Evolutionary conservation across 2,797 vertebrate genomes (phyloP).

Genomic region (Sebastes diaconus): DNA sequence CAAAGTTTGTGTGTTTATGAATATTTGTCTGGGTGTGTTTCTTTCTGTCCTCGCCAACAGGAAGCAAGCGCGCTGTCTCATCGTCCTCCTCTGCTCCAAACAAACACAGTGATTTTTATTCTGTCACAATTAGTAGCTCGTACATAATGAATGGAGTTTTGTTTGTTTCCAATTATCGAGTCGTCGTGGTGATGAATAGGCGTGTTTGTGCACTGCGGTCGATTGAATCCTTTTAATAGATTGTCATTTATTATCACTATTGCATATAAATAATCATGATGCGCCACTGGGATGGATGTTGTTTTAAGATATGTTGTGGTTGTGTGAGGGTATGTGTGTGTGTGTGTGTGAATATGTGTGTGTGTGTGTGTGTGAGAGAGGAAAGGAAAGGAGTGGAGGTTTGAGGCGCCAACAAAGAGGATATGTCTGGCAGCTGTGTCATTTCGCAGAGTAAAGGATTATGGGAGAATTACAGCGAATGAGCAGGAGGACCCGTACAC

Average conservation of each 20-base stretch:
- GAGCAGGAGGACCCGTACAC: conserved; percentile 38
- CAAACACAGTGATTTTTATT: not conserved
- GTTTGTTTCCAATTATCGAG: conserved; percentile 30
- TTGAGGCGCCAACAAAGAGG: conserved; percentile 70
- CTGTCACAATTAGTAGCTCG: conserved; percentile 9
- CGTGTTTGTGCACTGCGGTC: not conserved
- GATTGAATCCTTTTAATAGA: conserved; percentile 14
- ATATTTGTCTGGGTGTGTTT: conserved; percentile 18
- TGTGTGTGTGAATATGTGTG: conserved; percentile 4
- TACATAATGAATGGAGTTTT: conserved; percentile 5
- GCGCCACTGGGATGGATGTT: conserved; percentile 9
- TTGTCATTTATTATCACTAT: conserved; percentile 16
- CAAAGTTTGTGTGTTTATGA: not conserved
- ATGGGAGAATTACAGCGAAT: conserved; percentile 69
- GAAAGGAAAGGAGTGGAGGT: conserved; percentile 60
- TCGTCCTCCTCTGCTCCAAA: conserved; percentile 7
- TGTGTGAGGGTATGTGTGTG: not conserved
- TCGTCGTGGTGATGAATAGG: conserved; percentile 10
- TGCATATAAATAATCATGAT: conserved; percentile 9
- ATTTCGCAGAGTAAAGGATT: conserved; percentile 75
- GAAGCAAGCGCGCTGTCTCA: not conserved
- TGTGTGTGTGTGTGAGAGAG: conserved; percentile 20
- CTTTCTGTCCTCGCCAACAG: conserved; percentile 23
- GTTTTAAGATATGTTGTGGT: conserved; percentile 30
- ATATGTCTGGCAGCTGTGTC: conserved; percentile 77